Evolutionary conservation across 2,113 vertebrate genomes (phyloP), one percentile per base, ranked within the genome.

Genomic region (Brienomyrus brachyistius): DNA sequence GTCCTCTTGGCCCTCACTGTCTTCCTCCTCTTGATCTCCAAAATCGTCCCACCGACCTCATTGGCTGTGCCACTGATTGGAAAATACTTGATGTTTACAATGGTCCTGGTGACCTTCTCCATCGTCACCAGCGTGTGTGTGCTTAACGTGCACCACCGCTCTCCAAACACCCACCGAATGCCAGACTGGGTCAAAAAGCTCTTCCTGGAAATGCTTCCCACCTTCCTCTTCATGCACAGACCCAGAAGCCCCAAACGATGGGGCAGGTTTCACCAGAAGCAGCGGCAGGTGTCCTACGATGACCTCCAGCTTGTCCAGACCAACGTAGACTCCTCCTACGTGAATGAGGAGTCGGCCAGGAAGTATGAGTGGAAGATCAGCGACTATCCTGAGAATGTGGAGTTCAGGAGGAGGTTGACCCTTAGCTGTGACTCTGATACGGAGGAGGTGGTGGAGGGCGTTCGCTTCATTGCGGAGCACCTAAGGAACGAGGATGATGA

Each of bases 51-150:
- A 0, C 96, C 96, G 15, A 96, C 96, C 40, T 97, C 96, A 10
- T 92, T 96, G 5, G 96, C 96, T 5, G 96, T 97, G 59, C 96
- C 96, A 3, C 95, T 97, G 21, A 96, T 97, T 89, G 96, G 96
- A 88, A 97, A 97, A 93, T 97, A 97, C 92, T 91, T 97, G 91
- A 97, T 96, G 96, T 97, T 97, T 92, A 96, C 96, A 86, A 97
- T 97, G 96, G 95, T 96, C 15, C 91, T 97, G 91, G 96, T 97
- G 84, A 97, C 96, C 3, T 96, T 97, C 90, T 96, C 95, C 35
- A 97, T 91, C 1, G 96, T 97, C 56, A 94, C 93, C 87, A 94
- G 94, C 0, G 96, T 96, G 90, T 97, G 96, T 1, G 95, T 96
- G 51, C 95, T 97, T 74, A 97, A 97, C 13, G 93, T 97, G 2